Evolutionary conservation across 1,140 invertebrate genomes (phyloP), one percentile per base, ranked within the genome.

Genomic region (Berghia stephanieae): DNA sequence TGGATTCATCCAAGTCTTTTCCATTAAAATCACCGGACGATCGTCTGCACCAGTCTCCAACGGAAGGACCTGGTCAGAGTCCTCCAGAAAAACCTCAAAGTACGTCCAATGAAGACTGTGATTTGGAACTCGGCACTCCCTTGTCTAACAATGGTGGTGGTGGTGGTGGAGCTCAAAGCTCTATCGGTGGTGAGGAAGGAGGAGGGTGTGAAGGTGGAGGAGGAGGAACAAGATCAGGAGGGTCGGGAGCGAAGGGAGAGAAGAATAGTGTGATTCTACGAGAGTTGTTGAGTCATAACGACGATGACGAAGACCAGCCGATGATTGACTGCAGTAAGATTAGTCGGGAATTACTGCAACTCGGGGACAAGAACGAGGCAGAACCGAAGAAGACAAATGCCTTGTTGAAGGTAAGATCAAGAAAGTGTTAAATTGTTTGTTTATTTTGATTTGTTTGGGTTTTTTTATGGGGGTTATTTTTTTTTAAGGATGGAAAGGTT

Each of bases 261-360:
- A n/a, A n/a, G n/a, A n/a, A n/a, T n/a, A n/a, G n/a, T n/a, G n/a
- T n/a, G n/a, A 94, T 95, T 85, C 89, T 95, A 55, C 95, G 95
- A 87, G 93, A 92, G 74, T 88, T 96, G 84, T 89, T 96, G 55
- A 95, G 95, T 86, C 93, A 94, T 84, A 95, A 96, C 79, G 95
- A 96, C 74, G 93, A 94, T 52, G 90, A 86, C 16, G 81, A 85
- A 16, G 82, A 80, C 10, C 49, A 55, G 3, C 70, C 38, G 67
- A 76, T 79, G 44, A 79, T 81, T 72, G 78, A 79, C 27, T 57
- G 68, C 5, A 79, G 49, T 78, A 78, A 40, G 40, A 18, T 42
- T 57, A 13, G 72, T 38, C 27, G 49, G 5, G 75, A 80, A 24
- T 75, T 78, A 3, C 24, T 70, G 6, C 24, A 71, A 18, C 67